A percentile compares a stretch with the other conserved stretches of the same genome.
Conservation (phyloP, 1,140 invertebrate genomes). For the Drosophila bocqueti region DNA sequence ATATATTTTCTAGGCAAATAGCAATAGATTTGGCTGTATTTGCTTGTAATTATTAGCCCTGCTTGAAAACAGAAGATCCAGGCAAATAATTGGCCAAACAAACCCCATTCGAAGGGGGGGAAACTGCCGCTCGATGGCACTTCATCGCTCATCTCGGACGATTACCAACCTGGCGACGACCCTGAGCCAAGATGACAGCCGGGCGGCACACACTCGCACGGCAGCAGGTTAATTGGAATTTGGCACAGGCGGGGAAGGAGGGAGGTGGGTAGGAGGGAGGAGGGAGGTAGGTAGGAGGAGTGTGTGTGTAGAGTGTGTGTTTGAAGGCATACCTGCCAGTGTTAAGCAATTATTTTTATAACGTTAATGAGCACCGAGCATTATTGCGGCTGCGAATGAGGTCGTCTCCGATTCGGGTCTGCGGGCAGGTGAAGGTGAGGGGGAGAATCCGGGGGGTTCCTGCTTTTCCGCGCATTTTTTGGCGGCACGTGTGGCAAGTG, state of each 20-base stretch:
- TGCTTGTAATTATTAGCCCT: not conserved
- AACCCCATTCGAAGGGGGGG: not conserved
- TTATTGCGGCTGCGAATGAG: conserved; percentile 60
- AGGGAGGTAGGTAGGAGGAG: conserved; percentile 14
- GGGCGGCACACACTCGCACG: conserved; percentile 4
- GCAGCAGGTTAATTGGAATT: conserved; percentile 74
- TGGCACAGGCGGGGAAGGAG: conserved; percentile 54
- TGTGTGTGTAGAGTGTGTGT: conserved; percentile 18
- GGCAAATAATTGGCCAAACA: not conserved
- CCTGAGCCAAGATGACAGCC: conserved; percentile 29
- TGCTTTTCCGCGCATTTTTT: conserved; percentile 1
- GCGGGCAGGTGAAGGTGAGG: not conserved
- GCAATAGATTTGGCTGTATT: not conserved
- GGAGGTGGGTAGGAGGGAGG: conserved; percentile 4
- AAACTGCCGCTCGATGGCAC: conserved; percentile 32
- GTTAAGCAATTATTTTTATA: conserved; percentile 80
- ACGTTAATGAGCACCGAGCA: conserved; percentile 78
- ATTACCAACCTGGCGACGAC: conserved; percentile 56
- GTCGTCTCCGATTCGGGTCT: conserved; percentile 1
- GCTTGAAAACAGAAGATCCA: not conserved
- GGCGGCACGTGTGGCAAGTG: conserved; percentile 42
- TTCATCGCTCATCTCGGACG: conserved; percentile 59
- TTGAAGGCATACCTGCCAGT: conserved; percentile 33
- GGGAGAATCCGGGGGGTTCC: not conserved
- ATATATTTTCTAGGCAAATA: not conserved